Evolutionary conservation across 2,113 vertebrate genomes (phyloP).

Genomic region (Cygnus buccinator): DNA sequence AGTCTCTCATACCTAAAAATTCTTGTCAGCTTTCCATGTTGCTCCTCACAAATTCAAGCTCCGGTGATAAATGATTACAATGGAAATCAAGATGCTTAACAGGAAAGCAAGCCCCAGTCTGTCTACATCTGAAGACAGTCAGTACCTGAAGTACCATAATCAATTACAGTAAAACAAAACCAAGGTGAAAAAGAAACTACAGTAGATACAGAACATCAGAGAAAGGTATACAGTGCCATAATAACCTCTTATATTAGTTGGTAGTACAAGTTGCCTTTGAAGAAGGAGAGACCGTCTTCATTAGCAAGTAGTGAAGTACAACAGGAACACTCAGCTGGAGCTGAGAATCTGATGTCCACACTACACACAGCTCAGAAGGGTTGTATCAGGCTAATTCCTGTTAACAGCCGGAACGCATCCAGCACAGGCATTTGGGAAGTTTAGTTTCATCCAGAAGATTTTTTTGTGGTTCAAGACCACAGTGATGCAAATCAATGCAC

Average conservation of each 20-base stretch:
- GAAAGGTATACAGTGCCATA: neutral
- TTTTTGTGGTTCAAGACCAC: neutral
- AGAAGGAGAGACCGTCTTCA: neutral
- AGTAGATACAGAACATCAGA: neutral
- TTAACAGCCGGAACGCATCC: neutral
- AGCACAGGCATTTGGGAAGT: accelerated
- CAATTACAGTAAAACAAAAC: neutral
- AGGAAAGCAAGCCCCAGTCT: neutral
- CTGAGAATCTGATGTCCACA: neutral
- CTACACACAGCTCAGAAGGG: neutral
- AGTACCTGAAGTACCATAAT: neutral
- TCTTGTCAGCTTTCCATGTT: neutral
- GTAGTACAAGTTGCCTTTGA: neutral
- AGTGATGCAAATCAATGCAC: neutral
- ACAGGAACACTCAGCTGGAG: neutral
- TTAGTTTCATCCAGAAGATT: neutral
- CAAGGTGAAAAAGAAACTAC: neutral
- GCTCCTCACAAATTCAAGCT: neutral
- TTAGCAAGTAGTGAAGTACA: neutral
- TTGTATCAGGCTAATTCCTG: neutral
- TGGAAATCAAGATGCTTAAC: neutral
- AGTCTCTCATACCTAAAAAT: neutral
- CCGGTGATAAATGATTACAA: neutral
- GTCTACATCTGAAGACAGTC: neutral
- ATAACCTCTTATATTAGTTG: neutral